Evolutionary conservation across 2,113 vertebrate species (phyloP).

Genomic region (Tautogolabrus adspersus): DNA sequence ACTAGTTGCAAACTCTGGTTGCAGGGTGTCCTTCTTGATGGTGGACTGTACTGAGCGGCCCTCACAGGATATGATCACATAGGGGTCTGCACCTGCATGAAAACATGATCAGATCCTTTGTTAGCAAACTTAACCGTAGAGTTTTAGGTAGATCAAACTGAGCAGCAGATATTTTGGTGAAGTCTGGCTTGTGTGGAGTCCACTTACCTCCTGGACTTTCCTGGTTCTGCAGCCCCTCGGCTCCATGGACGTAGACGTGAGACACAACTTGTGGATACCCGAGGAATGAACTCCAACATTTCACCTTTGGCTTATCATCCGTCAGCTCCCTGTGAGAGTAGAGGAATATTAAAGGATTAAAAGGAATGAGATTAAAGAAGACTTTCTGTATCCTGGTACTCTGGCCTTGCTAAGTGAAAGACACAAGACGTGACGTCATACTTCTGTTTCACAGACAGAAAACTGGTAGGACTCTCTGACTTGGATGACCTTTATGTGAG

Average conservation of each 20-base stretch:
- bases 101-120: not conserved
- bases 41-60: slow-evolving; percentile 80
- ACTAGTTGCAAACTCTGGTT: slow-evolving; percentile 86
- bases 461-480: not conserved
- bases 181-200: not conserved
- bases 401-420: not conserved
- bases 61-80: slow-evolving; percentile 91
- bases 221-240: slow-evolving; percentile 87
- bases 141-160: not conserved
- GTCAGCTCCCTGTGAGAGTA: slow-evolving; percentile 86
- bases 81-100: slow-evolving; percentile 89
- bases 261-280: slow-evolving; percentile 90
- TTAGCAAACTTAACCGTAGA: not conserved
- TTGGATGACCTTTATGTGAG: not conserved
- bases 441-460: not conserved
- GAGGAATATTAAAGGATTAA: not conserved
- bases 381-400: not conserved
- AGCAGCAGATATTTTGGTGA: not conserved
- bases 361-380: not conserved
- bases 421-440: not conserved
- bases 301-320: slow-evolving; percentile 85
- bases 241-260: slow-evolving; percentile 87
- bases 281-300: slow-evolving; percentile 87
- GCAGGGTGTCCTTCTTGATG: slow-evolving; percentile 81
- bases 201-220: slow-evolving; percentile 85